Percentiles rank a stretch among this genome's conserved stretches.
phyloP scores from a whole-genome alignment of 2,888 invertebrate species.

The Phyllotreta cruciferae region DNA sequence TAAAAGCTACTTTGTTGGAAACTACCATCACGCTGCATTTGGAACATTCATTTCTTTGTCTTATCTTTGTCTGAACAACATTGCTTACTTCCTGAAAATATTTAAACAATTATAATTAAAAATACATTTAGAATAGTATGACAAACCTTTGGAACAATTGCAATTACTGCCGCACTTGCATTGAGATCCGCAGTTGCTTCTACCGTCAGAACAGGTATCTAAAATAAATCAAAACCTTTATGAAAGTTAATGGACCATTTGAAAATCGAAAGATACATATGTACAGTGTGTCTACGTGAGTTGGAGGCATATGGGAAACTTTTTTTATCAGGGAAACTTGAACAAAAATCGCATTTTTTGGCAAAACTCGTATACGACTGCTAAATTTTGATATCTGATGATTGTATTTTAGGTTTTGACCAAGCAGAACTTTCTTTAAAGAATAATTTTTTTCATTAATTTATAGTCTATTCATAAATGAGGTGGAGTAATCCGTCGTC shows the following conservation, averaged over 20 bases:
- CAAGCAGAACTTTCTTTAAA: too few species aligned
- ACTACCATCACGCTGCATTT: background rate
- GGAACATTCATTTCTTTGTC: conserved; percentile 6
- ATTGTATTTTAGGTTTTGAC: too few species aligned
- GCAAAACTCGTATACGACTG: too few species aligned
- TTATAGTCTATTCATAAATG: too few species aligned
- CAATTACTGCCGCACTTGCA: conserved; percentile 68
- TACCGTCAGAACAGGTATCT: conserved; percentile 65
- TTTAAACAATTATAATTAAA: background rate
- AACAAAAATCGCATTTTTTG: too few species aligned
- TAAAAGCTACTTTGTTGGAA: background rate
- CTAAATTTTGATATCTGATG: too few species aligned
- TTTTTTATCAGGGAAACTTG: too few species aligned
- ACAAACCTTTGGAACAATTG: conserved; percentile 60
- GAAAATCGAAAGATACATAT: too few species aligned
- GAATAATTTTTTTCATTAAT: too few species aligned
- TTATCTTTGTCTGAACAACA: conserved; percentile 7
- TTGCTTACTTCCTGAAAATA: conserved; percentile 5
- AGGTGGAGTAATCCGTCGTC: too few species aligned
- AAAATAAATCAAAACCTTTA: conserved; percentile 42
- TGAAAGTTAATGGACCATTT: background rate
- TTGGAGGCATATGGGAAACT: too few species aligned
- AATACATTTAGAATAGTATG: background rate
- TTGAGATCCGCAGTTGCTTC: conserved; percentile 63
- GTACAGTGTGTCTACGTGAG: too few species aligned